phyloP scores from a whole-genome alignment of 2,888 invertebrate genomes.

The Ormyrus pomaceus region DNA sequence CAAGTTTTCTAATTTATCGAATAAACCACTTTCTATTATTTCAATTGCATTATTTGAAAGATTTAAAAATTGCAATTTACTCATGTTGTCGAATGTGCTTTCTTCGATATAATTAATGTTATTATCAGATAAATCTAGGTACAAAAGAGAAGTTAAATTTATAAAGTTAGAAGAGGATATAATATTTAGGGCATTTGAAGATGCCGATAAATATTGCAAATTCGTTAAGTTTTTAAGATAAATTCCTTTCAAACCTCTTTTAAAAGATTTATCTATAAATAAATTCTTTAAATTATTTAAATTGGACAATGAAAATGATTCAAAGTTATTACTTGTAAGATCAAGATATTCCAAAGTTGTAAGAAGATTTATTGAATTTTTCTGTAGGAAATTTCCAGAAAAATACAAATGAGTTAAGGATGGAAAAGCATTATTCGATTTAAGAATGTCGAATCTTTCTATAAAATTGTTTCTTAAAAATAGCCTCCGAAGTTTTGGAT shows the following conservation, averaged over 20 bases:
- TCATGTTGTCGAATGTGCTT: slow-evolving; percentile 25
- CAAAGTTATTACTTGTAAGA: slow-evolving; percentile 18
- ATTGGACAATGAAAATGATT: not conserved
- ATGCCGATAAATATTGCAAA: slow-evolving; percentile 30
- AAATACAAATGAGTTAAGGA: slow-evolving; percentile 32
- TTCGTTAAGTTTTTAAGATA: slow-evolving; percentile 24
- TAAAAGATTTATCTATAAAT: too few relatives aligned
- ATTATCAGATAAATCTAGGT: slow-evolving; percentile 45
- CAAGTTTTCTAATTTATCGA: slow-evolving; percentile 18
- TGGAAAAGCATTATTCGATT: not conserved
- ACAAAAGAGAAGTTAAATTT: slow-evolving; percentile 19
- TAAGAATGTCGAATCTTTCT: not conserved
- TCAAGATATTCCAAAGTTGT: slow-evolving; percentile 32
- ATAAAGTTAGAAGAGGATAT: slow-evolving; percentile 10
- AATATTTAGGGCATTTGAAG: slow-evolving; percentile 14
- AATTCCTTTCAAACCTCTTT: not conserved
- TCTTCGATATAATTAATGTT: slow-evolving; percentile 1
- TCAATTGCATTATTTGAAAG: slow-evolving; percentile 32
- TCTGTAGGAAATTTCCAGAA: not conserved
- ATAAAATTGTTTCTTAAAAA: slow-evolving; percentile 9
- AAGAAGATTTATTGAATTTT: slow-evolving; percentile 35
- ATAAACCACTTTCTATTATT: not conserved
- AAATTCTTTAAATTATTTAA: slow-evolving; percentile 14
- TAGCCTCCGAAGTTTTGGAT: slow-evolving; percentile 36
- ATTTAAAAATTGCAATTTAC: slow-evolving; percentile 40